These are phyloP conservation scores for Drosophila equinoxialis DNA, from an alignment of 1,140 invertebrate species.

Conservation along the genomic window DNA sequence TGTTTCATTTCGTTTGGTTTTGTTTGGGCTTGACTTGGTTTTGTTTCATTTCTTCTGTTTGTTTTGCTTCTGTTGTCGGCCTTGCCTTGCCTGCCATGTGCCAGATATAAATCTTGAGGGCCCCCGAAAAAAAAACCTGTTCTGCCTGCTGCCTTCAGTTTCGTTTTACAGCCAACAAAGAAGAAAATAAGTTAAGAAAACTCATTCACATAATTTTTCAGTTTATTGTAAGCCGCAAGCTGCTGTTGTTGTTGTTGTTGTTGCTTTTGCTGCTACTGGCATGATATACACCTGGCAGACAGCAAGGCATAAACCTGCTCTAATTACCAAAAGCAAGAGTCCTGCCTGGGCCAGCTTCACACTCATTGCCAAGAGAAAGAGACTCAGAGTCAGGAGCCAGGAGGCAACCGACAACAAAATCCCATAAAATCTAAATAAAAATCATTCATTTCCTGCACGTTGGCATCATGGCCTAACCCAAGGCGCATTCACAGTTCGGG, in stretches of 20 bases:
- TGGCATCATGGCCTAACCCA: slow-evolving; percentile 26
- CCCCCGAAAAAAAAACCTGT: not conserved
- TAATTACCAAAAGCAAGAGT: slow-evolving; percentile 61
- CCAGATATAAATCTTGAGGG: slow-evolving; percentile 74
- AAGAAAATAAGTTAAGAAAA: slow-evolving; percentile 76
- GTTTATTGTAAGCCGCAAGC: slow-evolving; percentile 67
- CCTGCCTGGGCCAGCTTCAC: slow-evolving; percentile 7
- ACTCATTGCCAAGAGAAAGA: not conserved
- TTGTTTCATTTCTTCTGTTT: slow-evolving; percentile 27
- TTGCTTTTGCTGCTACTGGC: slow-evolving; percentile 37
- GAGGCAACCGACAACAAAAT: slow-evolving; percentile 21
- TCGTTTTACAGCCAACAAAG: slow-evolving; percentile 14
- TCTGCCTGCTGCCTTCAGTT: slow-evolving; percentile 1
- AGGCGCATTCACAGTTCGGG: slow-evolving; percentile 28
- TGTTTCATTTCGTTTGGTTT: slow-evolving; percentile 62
- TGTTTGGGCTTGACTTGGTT: slow-evolving; percentile 43
- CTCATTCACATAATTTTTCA: slow-evolving; percentile 81
- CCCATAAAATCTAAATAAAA: slow-evolving; percentile 81
- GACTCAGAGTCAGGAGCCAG: not conserved
- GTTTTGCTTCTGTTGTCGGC: slow-evolving; percentile 35
- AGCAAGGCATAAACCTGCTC: slow-evolving; percentile 70
- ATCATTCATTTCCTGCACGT: slow-evolving; percentile 71
- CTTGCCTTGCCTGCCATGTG: slow-evolving; percentile 62
- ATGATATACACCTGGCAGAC: slow-evolving; percentile 65
- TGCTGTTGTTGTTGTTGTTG: slow-evolving; percentile 29